phyloP scores from a whole-genome alignment of 1,140 invertebrate genomes.

The Aphaenogaster rudis region DNA sequence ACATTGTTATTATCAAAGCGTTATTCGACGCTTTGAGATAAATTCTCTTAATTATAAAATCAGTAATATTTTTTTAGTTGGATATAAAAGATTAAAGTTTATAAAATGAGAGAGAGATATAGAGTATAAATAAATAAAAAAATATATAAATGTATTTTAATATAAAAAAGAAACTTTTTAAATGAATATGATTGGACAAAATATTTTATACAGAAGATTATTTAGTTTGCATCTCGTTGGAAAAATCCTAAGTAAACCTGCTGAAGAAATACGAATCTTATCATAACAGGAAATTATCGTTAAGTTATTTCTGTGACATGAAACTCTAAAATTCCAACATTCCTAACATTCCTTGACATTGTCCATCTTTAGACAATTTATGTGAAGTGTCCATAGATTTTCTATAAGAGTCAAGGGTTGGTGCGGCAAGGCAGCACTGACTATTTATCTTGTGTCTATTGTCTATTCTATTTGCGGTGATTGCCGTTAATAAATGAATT shows the following conservation, averaged over 20 bases:
- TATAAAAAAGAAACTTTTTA: not conserved
- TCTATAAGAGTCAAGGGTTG: not conserved
- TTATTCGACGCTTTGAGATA: not conserved
- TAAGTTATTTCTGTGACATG: no score
- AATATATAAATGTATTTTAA: not conserved
- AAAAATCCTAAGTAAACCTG: no score
- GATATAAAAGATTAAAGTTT: not conserved
- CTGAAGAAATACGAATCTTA: no score
- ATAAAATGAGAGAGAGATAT: not conserved
- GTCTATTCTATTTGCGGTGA: not conserved
- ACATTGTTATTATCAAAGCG: not conserved
- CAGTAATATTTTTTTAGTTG: not conserved
- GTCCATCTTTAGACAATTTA: not conserved
- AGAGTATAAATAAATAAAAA: conserved; percentile 2
- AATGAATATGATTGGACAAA: not conserved
- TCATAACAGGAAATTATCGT: no score
- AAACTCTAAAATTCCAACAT: not conserved
- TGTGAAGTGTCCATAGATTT: not conserved
- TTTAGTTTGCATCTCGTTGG: no score
- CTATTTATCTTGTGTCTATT: not conserved
- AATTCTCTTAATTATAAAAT: not conserved
- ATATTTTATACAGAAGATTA: not conserved
- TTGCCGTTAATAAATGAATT: not conserved
- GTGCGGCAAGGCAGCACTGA: no score
- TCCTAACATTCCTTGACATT: not conserved